These are phyloP conservation scores for Drosophila nikananu DNA, from an alignment of 1,140 invertebrate species.

Conservation along the genomic window DNA sequence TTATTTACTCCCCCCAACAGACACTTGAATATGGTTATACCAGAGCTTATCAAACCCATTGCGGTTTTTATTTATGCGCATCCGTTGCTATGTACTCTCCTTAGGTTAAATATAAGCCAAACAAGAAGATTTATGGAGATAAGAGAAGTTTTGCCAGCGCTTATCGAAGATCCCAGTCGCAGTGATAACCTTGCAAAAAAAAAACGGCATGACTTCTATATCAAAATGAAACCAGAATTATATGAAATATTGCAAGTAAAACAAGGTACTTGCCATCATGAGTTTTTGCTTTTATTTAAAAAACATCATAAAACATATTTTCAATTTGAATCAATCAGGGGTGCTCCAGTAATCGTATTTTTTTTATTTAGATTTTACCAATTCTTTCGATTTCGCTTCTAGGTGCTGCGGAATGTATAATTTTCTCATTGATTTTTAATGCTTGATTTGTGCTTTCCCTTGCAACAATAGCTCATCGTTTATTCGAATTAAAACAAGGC, in stretches of 20 bases:
- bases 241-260: slow-evolving; percentile 6
- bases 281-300: not conserved
- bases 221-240: slow-evolving; percentile 3
- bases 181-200: slow-evolving; percentile 42
- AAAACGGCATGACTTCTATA: slow-evolving; percentile 11
- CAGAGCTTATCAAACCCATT: slow-evolving; percentile 19
- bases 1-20: slow-evolving; percentile 1
- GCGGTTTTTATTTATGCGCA: slow-evolving; percentile 29
- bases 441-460: no score
- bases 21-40: slow-evolving; percentile 10
- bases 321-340: no score
- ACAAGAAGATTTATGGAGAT: slow-evolving; percentile 50
- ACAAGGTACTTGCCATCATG: not conserved
- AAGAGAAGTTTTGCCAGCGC: slow-evolving; percentile 26
- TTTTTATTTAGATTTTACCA: no score
- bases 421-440: no score
- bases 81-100: slow-evolving; percentile 43
- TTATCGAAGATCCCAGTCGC: slow-evolving; percentile 35
- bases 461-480: no score
- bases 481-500: no score
- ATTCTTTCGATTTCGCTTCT: no score
- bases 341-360: no score
- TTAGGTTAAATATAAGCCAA: slow-evolving; percentile 28
- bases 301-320: not conserved
- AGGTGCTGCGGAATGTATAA: no score